Conservation (phyloP, 2,113 vertebrate genomes). For the Neomonachus schauinslandi region DNA sequence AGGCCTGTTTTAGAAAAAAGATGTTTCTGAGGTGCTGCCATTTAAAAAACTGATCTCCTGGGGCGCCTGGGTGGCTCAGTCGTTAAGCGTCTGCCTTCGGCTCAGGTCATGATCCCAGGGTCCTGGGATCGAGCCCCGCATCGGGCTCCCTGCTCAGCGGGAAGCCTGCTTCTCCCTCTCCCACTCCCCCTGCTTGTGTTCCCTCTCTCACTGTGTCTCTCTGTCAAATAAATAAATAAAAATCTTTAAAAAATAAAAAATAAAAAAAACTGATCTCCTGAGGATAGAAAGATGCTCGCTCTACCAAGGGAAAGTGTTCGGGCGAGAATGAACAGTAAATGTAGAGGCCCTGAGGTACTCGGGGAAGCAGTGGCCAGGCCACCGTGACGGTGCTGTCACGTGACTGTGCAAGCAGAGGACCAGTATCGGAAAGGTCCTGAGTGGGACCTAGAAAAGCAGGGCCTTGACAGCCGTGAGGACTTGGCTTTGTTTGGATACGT, state of each 20-base stretch:
- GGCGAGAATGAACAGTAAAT: not conserved
- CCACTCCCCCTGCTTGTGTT: too few species aligned
- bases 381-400: accelerated
- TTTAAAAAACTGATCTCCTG: not conserved
- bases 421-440: not conserved
- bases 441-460: too few species aligned
- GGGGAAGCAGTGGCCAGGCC: not conserved
- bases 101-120: too few species aligned
- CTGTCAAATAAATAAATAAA: too few species aligned
- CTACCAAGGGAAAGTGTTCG: not conserved
- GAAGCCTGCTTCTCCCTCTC: too few species aligned
- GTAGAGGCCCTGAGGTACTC: not conserved
- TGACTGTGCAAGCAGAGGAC: accelerated
- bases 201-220: too few species aligned
- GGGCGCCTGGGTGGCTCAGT: too few species aligned
- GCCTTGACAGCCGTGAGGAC: not conserved
- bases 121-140: too few species aligned
- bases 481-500: not conserved
- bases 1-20: not conserved
- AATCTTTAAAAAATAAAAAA: too few species aligned
- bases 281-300: not conserved
- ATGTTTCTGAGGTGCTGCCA: not conserved
- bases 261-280: not conserved
- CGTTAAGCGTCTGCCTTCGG: too few species aligned
- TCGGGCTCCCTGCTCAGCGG: too few species aligned